Percentiles rank a stretch among this genome's conserved stretches.
phyloP scores from a whole-genome alignment of 1,140 invertebrate genomes.

The Panagrolaimus sp. region DNA sequence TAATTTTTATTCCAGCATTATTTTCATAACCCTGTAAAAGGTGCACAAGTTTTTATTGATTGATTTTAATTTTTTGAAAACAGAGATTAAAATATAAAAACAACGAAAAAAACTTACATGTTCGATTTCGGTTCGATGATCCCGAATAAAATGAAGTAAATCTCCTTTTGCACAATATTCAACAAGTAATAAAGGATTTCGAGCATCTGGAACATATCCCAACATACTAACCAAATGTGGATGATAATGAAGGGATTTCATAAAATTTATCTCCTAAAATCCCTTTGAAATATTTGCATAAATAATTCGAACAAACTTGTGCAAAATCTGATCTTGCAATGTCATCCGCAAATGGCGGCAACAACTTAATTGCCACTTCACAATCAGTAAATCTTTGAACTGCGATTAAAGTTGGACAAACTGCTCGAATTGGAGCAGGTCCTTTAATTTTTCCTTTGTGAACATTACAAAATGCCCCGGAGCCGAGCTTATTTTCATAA shows the following conservation, averaged over 20 bases:
- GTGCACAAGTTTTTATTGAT: background rate
- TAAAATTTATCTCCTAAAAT: constrained; percentile 49
- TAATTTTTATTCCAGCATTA: constrained; percentile 38
- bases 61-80: too few species aligned
- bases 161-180: constrained; percentile 49
- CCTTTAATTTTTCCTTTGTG: constrained; percentile 39
- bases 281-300: background rate
- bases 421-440: constrained; percentile 28
- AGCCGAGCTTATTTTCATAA: constrained; percentile 47
- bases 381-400: constrained; percentile 42
- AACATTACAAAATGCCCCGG: constrained; percentile 48
- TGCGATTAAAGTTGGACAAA: constrained; percentile 18
- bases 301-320: constrained; percentile 13
- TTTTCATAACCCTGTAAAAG: constrained; percentile 28
- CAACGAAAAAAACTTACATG: constrained; percentile 25
- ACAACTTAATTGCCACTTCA: constrained; percentile 60
- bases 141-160: constrained; percentile 45
- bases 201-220: constrained; percentile 42
- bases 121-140: constrained; percentile 36
- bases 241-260: constrained; percentile 32
- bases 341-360: constrained; percentile 59
- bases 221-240: constrained; percentile 44
- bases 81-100: too few species aligned
- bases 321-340: constrained; percentile 59
- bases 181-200: constrained; percentile 37